phyloP scores from a whole-genome alignment of 2,797 vertebrate species.

The Halcyon badia region DNA sequence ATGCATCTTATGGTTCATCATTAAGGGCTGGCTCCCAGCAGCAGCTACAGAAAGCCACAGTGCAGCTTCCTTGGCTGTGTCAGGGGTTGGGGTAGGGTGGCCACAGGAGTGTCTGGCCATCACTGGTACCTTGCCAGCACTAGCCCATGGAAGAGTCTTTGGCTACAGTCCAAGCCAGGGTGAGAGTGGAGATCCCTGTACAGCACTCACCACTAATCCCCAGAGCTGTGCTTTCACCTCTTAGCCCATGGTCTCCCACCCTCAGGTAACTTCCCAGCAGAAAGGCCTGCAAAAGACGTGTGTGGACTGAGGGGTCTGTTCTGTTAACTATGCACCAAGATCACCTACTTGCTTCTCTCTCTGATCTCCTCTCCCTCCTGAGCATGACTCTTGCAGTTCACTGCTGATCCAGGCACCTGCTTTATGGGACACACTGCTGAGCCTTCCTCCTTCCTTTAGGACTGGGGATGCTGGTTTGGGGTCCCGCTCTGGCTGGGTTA shows the following conservation, averaged over 20 bases:
- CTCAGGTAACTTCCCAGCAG: neutral
- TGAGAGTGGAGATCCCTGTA: neutral
- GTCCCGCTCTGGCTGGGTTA: neutral
- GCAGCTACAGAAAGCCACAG: neutral
- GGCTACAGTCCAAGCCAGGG: neutral
- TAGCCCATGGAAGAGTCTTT: neutral
- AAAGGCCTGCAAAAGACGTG: neutral
- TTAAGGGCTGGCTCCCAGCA: neutral
- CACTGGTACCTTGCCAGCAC: neutral
- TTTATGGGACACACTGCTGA: fast-evolving
- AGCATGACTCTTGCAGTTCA: neutral
- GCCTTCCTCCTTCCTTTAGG: neutral
- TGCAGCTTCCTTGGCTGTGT: neutral
- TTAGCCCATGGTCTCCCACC: neutral
- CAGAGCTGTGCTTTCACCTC: neutral
- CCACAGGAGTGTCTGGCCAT: neutral
- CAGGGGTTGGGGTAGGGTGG: neutral
- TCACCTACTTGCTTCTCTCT: neutral
- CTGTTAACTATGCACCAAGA: neutral
- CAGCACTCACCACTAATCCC: neutral
- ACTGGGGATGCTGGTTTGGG: neutral
- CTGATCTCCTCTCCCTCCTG: neutral
- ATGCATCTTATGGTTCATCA: neutral
- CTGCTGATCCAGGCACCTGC: neutral
- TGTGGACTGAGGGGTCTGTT: neutral